Percentiles rank a stretch among this genome's conserved stretches.
Evolutionary conservation across 2,888 invertebrate species (phyloP).

Genomic region (Sinelater perroti): DNA sequence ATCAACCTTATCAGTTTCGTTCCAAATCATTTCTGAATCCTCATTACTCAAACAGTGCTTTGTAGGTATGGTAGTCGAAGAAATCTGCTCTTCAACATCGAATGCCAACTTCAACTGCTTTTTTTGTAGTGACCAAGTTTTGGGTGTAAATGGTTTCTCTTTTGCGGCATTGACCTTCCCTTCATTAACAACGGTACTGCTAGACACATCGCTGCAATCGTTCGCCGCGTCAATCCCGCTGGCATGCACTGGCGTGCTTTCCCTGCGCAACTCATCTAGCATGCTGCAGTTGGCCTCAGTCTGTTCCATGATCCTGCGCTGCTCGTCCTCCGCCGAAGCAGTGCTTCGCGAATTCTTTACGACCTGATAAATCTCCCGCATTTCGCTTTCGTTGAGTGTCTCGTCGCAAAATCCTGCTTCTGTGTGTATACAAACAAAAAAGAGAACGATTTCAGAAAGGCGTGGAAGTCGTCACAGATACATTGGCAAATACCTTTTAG

Average conservation of each 20-base stretch:
- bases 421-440: too few species aligned
- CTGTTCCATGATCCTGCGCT: slow-evolving; percentile 26
- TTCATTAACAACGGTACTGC: not conserved
- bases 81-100: slow-evolving; percentile 4
- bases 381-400: slow-evolving; percentile 37
- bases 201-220: not conserved
- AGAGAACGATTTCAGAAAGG: too few species aligned
- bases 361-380: slow-evolving; percentile 36
- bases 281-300: slow-evolving; percentile 17
- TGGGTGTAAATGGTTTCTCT: slow-evolving; percentile 5
- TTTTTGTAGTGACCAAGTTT: not conserved
- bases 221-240: not conserved
- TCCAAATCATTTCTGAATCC: not conserved
- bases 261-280: slow-evolving; percentile 15
- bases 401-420: slow-evolving; percentile 41
- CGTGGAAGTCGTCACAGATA: too few species aligned
- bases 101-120: not conserved
- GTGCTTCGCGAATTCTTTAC: slow-evolving; percentile 40
- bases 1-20: slow-evolving; percentile 19
- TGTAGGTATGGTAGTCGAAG: not conserved
- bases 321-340: slow-evolving; percentile 38
- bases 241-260: slow-evolving; percentile 13
- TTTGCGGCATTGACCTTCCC: not conserved
- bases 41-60: not conserved
- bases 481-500: too few species aligned